Evolutionary conservation across 1,140 invertebrate genomes (phyloP).

Genomic region (Thaumatotibia leucotreta): DNA sequence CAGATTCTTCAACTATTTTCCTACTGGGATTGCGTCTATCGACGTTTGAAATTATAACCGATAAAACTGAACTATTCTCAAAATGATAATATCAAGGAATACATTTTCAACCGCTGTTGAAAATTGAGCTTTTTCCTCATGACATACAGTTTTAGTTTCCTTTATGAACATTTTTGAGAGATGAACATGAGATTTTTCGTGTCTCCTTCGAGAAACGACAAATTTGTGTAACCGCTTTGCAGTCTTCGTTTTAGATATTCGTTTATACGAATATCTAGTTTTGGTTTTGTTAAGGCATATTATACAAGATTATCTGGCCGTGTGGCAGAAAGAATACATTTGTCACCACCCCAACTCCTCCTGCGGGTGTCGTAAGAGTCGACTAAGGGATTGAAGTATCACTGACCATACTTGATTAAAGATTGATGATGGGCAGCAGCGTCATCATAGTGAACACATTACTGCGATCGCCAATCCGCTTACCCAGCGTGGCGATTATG

Average conservation of each 20-base stretch:
- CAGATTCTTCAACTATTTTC: neutral
- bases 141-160: neutral
- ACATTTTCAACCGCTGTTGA: neutral
- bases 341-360: too few relatives aligned
- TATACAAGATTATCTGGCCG: too few relatives aligned
- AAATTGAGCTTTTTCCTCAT: neutral
- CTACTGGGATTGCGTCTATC: neutral
- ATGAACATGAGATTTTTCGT: neutral
- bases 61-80: neutral
- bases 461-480: too few relatives aligned
- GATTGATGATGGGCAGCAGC: too few relatives aligned
- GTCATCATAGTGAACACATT: too few relatives aligned
- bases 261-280: neutral
- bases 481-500: too few relatives aligned
- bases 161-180: neutral
- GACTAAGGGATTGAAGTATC: too few relatives aligned
- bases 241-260: neutral
- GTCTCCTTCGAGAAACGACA: neutral
- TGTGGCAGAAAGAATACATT: too few relatives aligned
- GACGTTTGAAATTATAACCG: neutral
- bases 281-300: neutral
- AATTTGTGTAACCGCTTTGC: neutral
- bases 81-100: neutral
- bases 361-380: too few relatives aligned
- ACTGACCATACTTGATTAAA: too few relatives aligned